Conservation (phyloP, 2,113 vertebrate species). For the Labrus mixtus region DNA sequence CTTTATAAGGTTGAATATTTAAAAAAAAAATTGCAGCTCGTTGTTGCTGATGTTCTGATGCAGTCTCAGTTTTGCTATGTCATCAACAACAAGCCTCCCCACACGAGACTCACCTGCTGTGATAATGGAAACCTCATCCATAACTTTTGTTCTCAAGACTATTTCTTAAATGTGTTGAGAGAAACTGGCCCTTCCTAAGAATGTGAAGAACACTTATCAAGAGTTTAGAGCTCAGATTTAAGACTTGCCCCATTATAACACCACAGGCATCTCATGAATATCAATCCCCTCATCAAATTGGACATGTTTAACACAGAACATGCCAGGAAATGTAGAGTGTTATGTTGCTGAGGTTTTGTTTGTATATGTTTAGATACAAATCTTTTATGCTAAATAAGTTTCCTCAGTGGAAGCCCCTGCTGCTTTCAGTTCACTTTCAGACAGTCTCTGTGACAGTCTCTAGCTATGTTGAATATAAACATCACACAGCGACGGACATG, state of each 20-base stretch:
- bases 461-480: constrained; percentile 58
- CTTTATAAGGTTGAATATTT: too few relatives aligned
- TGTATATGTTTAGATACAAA: constrained; percentile 59
- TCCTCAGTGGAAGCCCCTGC: constrained; percentile 44
- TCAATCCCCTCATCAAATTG: constrained; percentile 49
- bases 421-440: constrained; percentile 39
- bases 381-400: constrained; percentile 63
- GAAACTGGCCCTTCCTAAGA: not conserved
- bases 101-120: too few relatives aligned
- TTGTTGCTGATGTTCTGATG: too few relatives aligned
- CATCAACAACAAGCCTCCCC: too few relatives aligned
- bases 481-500: constrained; percentile 56
- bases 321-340: constrained; percentile 43
- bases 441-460: constrained; percentile 33
- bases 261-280: constrained; percentile 67
- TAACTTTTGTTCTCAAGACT: constrained; percentile 20
- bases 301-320: constrained; percentile 56
- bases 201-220: constrained; percentile 38
- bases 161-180: constrained; percentile 16
- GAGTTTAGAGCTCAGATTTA: constrained; percentile 28
- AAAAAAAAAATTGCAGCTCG: too few relatives aligned
- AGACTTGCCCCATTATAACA: constrained; percentile 18
- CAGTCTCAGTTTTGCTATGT: too few relatives aligned
- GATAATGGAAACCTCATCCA: not conserved
- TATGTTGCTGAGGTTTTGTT: constrained; percentile 47